phyloP scores from a whole-genome alignment of 2,113 vertebrate species.

The Aldabrachelys gigantea region DNA sequence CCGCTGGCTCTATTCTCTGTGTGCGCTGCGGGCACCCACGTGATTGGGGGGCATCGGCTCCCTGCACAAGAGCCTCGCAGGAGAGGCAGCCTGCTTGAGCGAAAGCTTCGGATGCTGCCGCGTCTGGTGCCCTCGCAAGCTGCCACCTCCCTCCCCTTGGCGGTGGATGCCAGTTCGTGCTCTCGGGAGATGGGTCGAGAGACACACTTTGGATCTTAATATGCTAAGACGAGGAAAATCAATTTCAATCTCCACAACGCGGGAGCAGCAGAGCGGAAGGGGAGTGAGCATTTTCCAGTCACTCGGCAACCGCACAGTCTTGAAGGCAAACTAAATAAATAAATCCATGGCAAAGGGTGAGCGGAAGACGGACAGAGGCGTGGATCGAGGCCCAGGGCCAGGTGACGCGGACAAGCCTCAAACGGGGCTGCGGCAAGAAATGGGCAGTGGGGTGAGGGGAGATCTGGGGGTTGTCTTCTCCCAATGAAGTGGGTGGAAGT shows the following conservation, averaged over 20 bases:
- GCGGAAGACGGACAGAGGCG: conserved; percentile 58
- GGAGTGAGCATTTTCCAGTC: not conserved
- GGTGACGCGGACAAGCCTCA: not conserved
- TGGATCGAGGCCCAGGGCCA: conserved; percentile 69
- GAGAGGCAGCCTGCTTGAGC: not conserved
- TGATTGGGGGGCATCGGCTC: not conserved
- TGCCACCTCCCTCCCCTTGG: not conserved
- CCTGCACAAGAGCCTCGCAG: not conserved
- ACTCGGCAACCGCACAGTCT: not conserved
- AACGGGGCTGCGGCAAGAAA: not conserved
- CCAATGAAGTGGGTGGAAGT: not conserved
- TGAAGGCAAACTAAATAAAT: not conserved
- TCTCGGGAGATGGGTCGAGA: not conserved
- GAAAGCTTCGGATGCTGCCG: not conserved
- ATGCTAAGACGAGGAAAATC: not conserved
- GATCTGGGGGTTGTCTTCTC: not conserved
- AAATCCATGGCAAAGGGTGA: not conserved
- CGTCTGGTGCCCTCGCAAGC: not conserved
- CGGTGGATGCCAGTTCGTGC: not conserved
- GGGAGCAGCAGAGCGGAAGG: not conserved
- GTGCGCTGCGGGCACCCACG: not conserved
- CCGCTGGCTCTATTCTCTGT: not conserved
- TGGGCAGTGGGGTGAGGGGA: not conserved
- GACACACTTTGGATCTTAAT: not conserved
- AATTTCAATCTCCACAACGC: not conserved